A percentile compares a stretch with the other conserved stretches of the same genome.
Conservation (phyloP, 2,888 invertebrate genomes). For the Aradus depressus region DNA sequence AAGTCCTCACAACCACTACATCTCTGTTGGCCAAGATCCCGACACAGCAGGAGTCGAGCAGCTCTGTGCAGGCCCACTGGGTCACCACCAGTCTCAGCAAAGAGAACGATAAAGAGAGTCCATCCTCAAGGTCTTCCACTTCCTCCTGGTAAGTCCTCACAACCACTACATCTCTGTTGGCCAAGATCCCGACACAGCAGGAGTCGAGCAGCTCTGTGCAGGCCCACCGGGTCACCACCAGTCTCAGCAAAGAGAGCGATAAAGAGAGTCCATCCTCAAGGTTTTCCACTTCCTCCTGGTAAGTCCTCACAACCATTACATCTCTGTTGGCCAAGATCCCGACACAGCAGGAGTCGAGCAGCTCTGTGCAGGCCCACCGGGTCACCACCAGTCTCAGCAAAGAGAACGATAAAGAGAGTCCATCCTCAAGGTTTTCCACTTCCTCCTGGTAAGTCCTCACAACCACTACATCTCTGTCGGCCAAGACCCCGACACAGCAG, state of each 20-base stretch:
- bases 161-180: no score
- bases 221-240: slow-evolving; percentile 57
- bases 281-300: slow-evolving; percentile 93
- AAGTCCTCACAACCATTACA: no score
- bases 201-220: slow-evolving; percentile 27
- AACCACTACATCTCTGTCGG: no score
- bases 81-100: slow-evolving; percentile 68
- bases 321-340: slow-evolving; percentile 67
- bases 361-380: slow-evolving; percentile 41
- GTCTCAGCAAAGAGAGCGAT: slow-evolving; percentile 71
- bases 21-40: slow-evolving; percentile 67
- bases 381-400: slow-evolving; percentile 68
- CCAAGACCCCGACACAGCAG: slow-evolving; percentile 42
- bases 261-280: slow-evolving; percentile 66
- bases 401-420: slow-evolving; percentile 61
- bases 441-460: slow-evolving; percentile 76
- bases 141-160: slow-evolving; percentile 76
- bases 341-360: slow-evolving; percentile 10
- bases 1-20: no score
- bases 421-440: slow-evolving; percentile 86
- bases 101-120: slow-evolving; percentile 61
- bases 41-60: slow-evolving; percentile 10
- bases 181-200: slow-evolving; percentile 42
- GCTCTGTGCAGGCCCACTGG: slow-evolving; percentile 43
- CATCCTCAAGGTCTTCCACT: slow-evolving; percentile 86